Evolutionary conservation across 2,797 vertebrate species (phyloP), one percentile per base, ranked within the genome.

Genomic region (Phoeniculus purpureus): DNA sequence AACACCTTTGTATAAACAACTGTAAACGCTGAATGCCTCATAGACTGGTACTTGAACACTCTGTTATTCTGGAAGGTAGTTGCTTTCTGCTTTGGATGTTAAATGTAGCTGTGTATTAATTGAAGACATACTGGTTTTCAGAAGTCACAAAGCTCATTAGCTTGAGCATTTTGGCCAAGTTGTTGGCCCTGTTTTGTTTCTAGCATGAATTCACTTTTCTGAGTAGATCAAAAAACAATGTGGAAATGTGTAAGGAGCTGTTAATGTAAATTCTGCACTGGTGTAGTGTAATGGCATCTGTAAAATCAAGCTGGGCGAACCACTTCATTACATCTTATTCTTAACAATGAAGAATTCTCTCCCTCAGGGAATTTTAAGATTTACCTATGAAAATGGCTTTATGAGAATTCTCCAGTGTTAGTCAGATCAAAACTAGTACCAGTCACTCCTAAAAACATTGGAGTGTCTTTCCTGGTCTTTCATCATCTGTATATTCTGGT

Each of bases 41-140:
- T 12, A 58, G 72, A 67, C 23, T 82, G 27, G 37, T 61, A 17
- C 43, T 86, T 81, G 86, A 51, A 37, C 80, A 47, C 55, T 80
- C 52, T 10, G 3, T 47, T 61, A 15, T 91, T 67, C 65, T 87
- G 59, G 78, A 94, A 88, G 19, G 31, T 66, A 16, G 1, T 62
- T 84, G 60, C 47, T 59, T 89, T 94, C 85, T 78, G 56, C 66
- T 84, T 85, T 58, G 17, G 22, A 12, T 91, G 40, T 82, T 75
- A 43, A 70, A 58, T 72, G 19, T 51, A 61, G 55, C 54, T 83
- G n/a, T 89, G 25, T 74, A n/a, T 68, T 88, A 81, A 75, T 84
- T 89, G 61, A 89, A 75, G 55, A 61, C 82, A 80, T n/a, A 55
- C 34, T 65, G 20, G 67, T 43, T 81, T 82, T 66, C 40, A 75